These are phyloP conservation scores for Meteorus colon DNA, from an alignment of 2,888 invertebrate species.

Conservation along the genomic window DNA sequence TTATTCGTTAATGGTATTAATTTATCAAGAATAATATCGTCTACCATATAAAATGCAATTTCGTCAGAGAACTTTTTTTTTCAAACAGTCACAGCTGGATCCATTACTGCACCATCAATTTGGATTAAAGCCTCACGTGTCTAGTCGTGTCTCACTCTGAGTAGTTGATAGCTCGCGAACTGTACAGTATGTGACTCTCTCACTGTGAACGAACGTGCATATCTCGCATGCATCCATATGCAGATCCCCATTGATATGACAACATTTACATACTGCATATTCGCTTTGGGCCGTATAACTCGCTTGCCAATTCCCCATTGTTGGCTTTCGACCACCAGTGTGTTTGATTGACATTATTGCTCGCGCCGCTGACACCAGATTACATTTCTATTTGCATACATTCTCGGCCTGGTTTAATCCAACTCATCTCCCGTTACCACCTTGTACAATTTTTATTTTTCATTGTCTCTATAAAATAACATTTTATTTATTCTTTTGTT, in stretches of 20 bases:
- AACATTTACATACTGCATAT: slow-evolving; percentile 74
- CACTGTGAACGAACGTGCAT: slow-evolving; percentile 50
- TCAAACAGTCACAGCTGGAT: not conserved
- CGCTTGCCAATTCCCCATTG: slow-evolving; percentile 70
- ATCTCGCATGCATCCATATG: slow-evolving; percentile 71
- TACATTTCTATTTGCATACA: slow-evolving; percentile 74
- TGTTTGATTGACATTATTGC: slow-evolving; percentile 74
- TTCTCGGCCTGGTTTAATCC: slow-evolving; percentile 68
- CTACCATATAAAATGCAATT: no score
- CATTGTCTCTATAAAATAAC: slow-evolving; percentile 47
- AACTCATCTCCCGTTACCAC: slow-evolving; percentile 36
- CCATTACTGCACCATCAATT: slow-evolving; percentile 1
- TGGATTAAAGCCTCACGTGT: not conserved
- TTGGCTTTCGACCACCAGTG: slow-evolving; percentile 72
- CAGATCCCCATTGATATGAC: slow-evolving; percentile 73
- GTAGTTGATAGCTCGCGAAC: slow-evolving; percentile 17
- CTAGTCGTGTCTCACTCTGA: not conserved
- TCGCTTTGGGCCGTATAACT: slow-evolving; percentile 70
- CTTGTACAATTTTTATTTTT: slow-evolving; percentile 33
- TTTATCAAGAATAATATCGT: no score
- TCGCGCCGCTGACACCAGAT: slow-evolving; percentile 73
- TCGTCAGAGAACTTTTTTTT: not conserved
- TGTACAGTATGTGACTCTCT: slow-evolving; percentile 12
- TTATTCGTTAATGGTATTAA: no score
- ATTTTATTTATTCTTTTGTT: slow-evolving; percentile 42